Evolutionary conservation across 2,888 invertebrate genomes (phyloP), one percentile per base, ranked within the genome.

Genomic region (Calliopum simillimum): DNA sequence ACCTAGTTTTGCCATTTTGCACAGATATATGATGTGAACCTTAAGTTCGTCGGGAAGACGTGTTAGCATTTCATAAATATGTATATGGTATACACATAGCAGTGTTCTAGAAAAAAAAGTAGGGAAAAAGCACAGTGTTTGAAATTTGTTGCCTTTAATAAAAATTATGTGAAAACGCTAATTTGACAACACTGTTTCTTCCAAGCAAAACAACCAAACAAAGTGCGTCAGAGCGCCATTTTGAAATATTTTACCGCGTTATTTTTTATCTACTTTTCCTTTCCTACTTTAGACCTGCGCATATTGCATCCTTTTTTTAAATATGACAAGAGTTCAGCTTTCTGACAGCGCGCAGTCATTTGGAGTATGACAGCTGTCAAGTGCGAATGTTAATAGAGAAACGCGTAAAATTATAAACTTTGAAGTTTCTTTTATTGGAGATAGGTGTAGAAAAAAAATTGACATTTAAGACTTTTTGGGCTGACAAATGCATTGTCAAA

Each of bases 331-430:
- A 51, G n/a, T 44, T 13, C 51, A 61, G 55, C 49, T 47, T 66
- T 58, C 62, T 59, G 55, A 47, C 61, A 71, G 55, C 43, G 58
- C 58, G 51, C 68, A 59, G 61, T 72, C 73, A 75, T 75, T 75
- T 73, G 71, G 69, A 70, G 64, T 58, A 59, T 76, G 75, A 76
- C 76, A 76, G 76, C 76, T 76, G 76, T 76, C 76, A 75, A 55
- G 74, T 69, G 71, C 44, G 21, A 56, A 16, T 65, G 53, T 71
- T 61, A 66, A 63, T 21, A 13, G 65, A 61, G 71, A 69, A 73
- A 74, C 69, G 71, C 71, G 11, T 4, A 43, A 33, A 19, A 8
- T 47, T 58, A 71, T 49, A 47, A 68, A 71, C 14, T 63, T 75
- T 75, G 76, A 76, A 76, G 76, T 75, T 75, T 76, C 59, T 25